Conservation (phyloP, 2,888 invertebrate genomes). For the Drosophila percnosoma region DNA sequence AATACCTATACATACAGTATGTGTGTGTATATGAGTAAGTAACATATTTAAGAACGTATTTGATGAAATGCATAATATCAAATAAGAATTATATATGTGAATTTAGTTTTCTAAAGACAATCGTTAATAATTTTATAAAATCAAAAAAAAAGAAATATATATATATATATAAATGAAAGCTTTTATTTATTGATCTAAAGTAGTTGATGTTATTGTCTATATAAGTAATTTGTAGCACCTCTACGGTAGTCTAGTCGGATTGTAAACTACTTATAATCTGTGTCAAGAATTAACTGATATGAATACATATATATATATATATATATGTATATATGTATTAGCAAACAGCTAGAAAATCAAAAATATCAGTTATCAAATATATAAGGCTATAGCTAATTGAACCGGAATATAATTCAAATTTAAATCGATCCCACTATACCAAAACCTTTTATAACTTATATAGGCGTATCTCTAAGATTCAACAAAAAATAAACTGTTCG, state of each 20-base stretch:
- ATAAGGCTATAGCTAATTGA: conserved; percentile 50
- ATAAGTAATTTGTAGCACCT: conserved; percentile 59
- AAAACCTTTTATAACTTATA: conserved; percentile 60
- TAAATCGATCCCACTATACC: conserved; percentile 43
- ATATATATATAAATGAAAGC: conserved; percentile 1
- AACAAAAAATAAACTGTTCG: conserved; percentile 15
- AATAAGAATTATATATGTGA: conserved; percentile 63
- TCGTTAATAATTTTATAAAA: conserved; percentile 76
- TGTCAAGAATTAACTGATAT: conserved; percentile 58
- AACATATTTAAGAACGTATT: conserved; percentile 23
- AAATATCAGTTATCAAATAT: conserved; percentile 58
- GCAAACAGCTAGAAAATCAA: conserved; percentile 26
- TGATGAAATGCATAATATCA: conserved; percentile 38
- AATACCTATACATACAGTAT: conserved; percentile 22
- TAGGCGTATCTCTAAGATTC: conserved; percentile 48
- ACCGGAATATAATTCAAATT: conserved; percentile 58
- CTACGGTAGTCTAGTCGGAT: conserved; percentile 55
- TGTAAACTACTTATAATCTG: conserved; percentile 59
- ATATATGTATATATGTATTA: conserved; percentile 12
- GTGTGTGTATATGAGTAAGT: conserved; percentile 29
- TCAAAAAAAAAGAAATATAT: conserved; percentile 12
- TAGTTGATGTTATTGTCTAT: conserved; percentile 41
- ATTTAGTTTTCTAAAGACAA: conserved; percentile 82
- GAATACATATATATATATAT: conserved; percentile 9
- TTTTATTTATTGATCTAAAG: conserved; percentile 25